Conservation (phyloP, 2,888 invertebrate species). For the Eupithecia inturbata region DNA sequence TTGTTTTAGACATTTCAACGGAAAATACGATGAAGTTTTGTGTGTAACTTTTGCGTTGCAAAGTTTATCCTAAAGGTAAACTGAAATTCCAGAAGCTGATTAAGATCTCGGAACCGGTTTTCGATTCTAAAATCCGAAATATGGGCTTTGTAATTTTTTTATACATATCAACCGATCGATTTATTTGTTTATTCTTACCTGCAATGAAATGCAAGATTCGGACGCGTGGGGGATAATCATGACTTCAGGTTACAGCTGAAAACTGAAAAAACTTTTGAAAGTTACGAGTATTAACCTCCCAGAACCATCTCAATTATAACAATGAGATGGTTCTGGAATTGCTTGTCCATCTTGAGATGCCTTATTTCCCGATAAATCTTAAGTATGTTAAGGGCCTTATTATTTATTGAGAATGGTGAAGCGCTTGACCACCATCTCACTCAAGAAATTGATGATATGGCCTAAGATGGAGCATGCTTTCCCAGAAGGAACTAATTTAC, state of each 20-base stretch:
- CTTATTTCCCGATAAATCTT: background rate
- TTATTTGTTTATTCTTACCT: background rate
- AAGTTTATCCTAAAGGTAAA: slow-evolving; percentile 10
- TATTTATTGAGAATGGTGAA: background rate
- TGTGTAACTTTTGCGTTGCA: background rate
- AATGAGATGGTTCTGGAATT: background rate
- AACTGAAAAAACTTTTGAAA: background rate
- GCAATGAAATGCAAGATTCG: no score
- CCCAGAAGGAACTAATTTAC: background rate
- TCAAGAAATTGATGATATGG: background rate
- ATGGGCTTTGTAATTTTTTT: background rate
- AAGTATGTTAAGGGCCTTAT: background rate
- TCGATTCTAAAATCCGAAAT: background rate
- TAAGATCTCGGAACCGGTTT: background rate
- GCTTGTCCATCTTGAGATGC: background rate
- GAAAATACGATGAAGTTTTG: slow-evolving; percentile 6
- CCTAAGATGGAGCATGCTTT: background rate
- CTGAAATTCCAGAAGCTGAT: background rate
- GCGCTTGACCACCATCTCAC: background rate
- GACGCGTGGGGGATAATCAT: background rate
- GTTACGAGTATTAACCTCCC: no score
- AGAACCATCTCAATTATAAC: background rate
- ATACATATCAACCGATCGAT: background rate
- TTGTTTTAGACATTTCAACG: slow-evolving; percentile 40
- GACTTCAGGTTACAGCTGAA: background rate